Evolutionary conservation across 1,140 invertebrate species (phyloP).

Genomic region (Pseudoatta argentina): DNA sequence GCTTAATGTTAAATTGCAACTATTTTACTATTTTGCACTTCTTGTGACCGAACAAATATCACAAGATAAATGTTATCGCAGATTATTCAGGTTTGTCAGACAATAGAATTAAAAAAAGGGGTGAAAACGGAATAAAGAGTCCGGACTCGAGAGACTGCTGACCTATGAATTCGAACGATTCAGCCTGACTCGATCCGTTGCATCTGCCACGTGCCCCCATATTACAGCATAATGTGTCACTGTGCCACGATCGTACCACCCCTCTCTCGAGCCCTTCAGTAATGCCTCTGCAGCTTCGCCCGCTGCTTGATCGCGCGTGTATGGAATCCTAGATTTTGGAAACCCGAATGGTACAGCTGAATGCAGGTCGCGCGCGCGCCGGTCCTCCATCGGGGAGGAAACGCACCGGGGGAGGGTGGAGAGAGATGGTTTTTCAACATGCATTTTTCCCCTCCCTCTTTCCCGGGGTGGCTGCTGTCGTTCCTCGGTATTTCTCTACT

Average conservation of each 20-base stretch:
- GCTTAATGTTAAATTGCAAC: neutral
- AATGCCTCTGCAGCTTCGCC: conserved; percentile 66
- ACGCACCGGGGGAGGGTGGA: conserved; percentile 5
- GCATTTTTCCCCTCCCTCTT: conserved; percentile 6
- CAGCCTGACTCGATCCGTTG: conserved; percentile 75
- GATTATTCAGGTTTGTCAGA: neutral
- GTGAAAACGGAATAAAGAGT: conserved; percentile 30
- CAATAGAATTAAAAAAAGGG: conserved; percentile 12
- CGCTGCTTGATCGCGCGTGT: conserved; percentile 67
- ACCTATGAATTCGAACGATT: conserved; percentile 64
- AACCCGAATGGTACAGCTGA: conserved; percentile 84
- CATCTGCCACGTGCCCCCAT: conserved; percentile 85
- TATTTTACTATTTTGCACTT: neutral
- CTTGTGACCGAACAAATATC: neutral
- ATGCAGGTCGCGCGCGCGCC: conserved; percentile 75
- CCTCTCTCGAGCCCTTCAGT: conserved; percentile 70
- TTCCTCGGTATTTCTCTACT: conserved; percentile 36
- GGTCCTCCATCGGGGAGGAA: conserved; percentile 41
- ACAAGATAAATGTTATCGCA: neutral
- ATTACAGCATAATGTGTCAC: conserved; percentile 85
- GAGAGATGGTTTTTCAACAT: conserved; percentile 73
- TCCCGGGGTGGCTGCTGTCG: neutral
- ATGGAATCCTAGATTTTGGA: conserved; percentile 84
- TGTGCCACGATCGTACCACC: conserved; percentile 79
- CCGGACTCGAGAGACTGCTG: conserved; percentile 49